Evolutionary conservation across 1,140 invertebrate species (phyloP).

Genomic region (Drosophila tropicalis): DNA sequence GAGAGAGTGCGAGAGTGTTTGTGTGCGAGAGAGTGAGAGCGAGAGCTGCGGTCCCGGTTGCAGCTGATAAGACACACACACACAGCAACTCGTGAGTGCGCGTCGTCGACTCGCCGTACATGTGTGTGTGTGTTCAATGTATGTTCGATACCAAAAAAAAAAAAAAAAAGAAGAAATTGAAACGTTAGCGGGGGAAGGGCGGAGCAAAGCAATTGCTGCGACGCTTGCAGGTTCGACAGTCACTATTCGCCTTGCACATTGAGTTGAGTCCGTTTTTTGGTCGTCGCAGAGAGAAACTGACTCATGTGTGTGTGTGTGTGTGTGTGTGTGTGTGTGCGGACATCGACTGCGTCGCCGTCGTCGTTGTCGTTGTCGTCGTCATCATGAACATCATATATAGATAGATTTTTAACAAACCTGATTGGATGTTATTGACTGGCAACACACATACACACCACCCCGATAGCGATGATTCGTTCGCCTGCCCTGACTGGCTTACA

Average conservation of each 20-base stretch:
- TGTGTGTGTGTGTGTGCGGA: conserved; percentile 69
- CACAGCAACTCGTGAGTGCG: conserved; percentile 19
- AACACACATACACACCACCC: conserved; percentile 65
- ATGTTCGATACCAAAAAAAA: conserved; percentile 79
- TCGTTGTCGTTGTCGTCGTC: conserved; percentile 72
- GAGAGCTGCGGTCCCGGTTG: conserved; percentile 44
- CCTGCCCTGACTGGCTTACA: conserved; percentile 58
- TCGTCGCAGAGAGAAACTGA: neutral
- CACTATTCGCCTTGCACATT: conserved; percentile 26
- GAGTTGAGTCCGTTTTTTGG: conserved; percentile 38
- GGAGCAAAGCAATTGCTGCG: conserved; percentile 22
- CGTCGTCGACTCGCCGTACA: conserved; percentile 6
- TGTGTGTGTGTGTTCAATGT: conserved; percentile 67
- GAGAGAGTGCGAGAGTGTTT: conserved; percentile 19
- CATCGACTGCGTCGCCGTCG: conserved; percentile 73
- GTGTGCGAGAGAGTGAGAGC: conserved; percentile 34
- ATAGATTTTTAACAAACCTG: conserved; percentile 84
- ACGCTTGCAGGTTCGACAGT: conserved; percentile 45
- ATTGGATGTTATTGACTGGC: conserved; percentile 83
- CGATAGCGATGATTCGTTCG: conserved; percentile 69
- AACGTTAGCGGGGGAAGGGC: conserved; percentile 25
- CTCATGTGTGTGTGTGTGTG: conserved; percentile 53
- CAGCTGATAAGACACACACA: conserved; percentile 74
- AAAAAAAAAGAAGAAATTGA: conserved; percentile 52
- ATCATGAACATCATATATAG: conserved; percentile 82